These are phyloP conservation scores for Zoanthus gigantus DNA, from an alignment of 92 coral and sea anemone species.

Conservation along the genomic window DNA sequence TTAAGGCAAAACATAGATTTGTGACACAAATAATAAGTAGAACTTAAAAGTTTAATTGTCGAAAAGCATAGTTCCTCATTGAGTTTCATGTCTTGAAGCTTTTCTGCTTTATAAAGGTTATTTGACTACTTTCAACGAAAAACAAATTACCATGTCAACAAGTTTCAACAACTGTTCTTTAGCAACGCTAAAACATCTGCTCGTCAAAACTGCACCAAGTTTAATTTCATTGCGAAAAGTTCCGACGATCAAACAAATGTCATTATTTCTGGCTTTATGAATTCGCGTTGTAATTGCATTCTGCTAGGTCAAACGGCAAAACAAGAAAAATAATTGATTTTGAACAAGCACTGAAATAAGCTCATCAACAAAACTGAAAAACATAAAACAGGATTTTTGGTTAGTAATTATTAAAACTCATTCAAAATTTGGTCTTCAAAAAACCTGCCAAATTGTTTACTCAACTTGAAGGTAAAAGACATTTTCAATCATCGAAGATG, in stretches of 20 bases:
- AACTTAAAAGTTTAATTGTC: background rate
- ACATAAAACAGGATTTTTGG: conserved; percentile 7
- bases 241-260: conserved; percentile 34
- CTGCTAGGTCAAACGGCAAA: conserved; percentile 32
- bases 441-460: conserved; percentile 48
- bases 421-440: conserved; percentile 7
- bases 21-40: background rate
- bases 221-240: conserved; percentile 8
- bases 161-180: conserved; percentile 21
- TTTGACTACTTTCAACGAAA: background rate
- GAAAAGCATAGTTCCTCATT: background rate
- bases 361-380: background rate
- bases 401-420: conserved; percentile 1
- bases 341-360: background rate
- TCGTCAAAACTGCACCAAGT: conserved; percentile 32
- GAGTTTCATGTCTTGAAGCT: background rate
- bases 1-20: background rate
- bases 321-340: background rate
- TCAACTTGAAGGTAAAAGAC: conserved; percentile 37
- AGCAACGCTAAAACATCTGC: conserved; percentile 39
- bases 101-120: background rate
- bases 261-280: conserved; percentile 24
- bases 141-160: conserved; percentile 18
- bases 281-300: conserved; percentile 17
- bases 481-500: conserved; percentile 27